A percentile compares a stretch with the other conserved stretches of the same genome.
phyloP scores from a whole-genome alignment of 2,888 invertebrate genomes.

The Clanis bilineata region DNA sequence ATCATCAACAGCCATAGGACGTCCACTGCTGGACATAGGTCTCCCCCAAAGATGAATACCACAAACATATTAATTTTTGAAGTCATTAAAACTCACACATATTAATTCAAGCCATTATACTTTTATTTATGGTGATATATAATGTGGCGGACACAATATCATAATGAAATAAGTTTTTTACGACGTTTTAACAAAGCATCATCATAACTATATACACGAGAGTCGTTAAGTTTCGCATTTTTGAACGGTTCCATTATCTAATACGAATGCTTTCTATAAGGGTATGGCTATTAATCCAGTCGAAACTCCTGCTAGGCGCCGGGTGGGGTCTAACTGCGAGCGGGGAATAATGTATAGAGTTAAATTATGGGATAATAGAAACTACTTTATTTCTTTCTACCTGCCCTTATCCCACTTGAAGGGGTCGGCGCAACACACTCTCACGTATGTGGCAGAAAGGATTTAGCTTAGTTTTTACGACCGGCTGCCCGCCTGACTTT shows the following conservation, averaged over 20 bases:
- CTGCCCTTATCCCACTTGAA: too few species aligned
- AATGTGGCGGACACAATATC: neutral
- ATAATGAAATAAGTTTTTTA: conserved; percentile 24
- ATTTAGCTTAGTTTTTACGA: too few species aligned
- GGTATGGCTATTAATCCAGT: conserved; percentile 53
- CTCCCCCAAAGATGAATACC: too few species aligned
- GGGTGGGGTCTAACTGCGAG: conserved; percentile 33
- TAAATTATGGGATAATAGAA: too few species aligned
- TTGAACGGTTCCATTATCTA: conserved; percentile 62
- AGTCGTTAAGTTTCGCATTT: conserved; percentile 42
- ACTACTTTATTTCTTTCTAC: too few species aligned
- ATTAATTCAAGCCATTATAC: neutral
- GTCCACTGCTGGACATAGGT: too few species aligned
- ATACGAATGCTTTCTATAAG: conserved; percentile 62
- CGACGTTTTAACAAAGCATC: conserved; percentile 20
- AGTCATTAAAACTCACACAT: too few species aligned
- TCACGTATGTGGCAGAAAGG: too few species aligned
- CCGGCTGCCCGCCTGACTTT: too few species aligned
- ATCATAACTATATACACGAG: conserved; percentile 26
- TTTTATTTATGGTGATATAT: neutral
- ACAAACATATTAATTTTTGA: too few species aligned
- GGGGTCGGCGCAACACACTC: too few species aligned
- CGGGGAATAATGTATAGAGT: conserved; percentile 20
- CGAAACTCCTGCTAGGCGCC: conserved; percentile 47
- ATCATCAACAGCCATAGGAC: too few species aligned